Evolutionary conservation across 2,797 vertebrate species (phyloP).

Genomic region (Telmatherina bonti): DNA sequence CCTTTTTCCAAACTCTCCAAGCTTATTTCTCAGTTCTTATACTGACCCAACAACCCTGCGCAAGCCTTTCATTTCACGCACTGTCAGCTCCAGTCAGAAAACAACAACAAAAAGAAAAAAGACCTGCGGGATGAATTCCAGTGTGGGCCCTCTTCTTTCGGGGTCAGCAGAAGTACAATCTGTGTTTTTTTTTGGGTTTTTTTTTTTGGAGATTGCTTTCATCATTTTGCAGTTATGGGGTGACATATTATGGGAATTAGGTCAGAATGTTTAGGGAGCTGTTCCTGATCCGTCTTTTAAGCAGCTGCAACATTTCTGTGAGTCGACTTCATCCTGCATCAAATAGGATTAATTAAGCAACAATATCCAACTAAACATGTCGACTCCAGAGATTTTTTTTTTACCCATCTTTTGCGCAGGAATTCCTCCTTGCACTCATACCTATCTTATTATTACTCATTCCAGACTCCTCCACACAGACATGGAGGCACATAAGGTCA

Average conservation of each 20-base stretch:
- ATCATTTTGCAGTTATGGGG: slow-evolving; percentile 7
- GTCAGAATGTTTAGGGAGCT: slow-evolving; percentile 26
- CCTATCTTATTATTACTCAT: slow-evolving; percentile 23
- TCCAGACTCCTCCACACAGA: slow-evolving; percentile 5
- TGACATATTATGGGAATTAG: slow-evolving; percentile 17
- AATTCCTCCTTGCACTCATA: slow-evolving; percentile 8
- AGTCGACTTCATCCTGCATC: slow-evolving; percentile 37
- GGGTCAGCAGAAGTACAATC: slow-evolving; percentile 16
- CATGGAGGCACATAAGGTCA: slow-evolving; percentile 12
- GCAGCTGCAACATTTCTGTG: slow-evolving; percentile 30
- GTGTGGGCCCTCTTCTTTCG: too few species aligned
- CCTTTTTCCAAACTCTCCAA: background rate
- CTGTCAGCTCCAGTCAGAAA: slow-evolving; percentile 38
- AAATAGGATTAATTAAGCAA: slow-evolving; percentile 26
- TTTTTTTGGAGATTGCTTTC: background rate
- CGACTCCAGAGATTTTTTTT: slow-evolving; percentile 30
- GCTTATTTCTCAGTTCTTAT: slow-evolving; percentile 8
- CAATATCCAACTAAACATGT: slow-evolving; percentile 41
- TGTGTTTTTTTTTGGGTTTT: slow-evolving; percentile 29
- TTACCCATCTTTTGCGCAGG: slow-evolving; percentile 27
- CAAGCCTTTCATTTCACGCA: slow-evolving; percentile 30
- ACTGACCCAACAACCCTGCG: background rate
- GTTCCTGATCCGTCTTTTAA: slow-evolving; percentile 14
- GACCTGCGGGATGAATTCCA: background rate
- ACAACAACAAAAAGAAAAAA: slow-evolving; percentile 15